phyloP scores from a whole-genome alignment of 2,797 vertebrate species.

The Coreius guichenoti region DNA sequence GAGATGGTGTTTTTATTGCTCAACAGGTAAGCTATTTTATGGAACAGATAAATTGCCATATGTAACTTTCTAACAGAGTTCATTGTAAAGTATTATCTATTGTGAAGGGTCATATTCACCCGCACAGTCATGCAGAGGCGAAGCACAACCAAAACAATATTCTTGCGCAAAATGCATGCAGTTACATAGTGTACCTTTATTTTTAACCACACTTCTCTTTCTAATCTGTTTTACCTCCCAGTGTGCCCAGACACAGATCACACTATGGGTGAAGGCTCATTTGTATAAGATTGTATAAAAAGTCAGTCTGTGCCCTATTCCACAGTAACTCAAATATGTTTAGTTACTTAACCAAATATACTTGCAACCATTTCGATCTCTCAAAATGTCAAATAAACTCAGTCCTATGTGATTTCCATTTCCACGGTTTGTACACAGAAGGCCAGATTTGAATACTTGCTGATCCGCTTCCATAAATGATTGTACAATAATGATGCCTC shows the following conservation, averaged over 20 bases:
- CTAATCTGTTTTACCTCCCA: background rate
- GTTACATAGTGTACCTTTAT: background rate
- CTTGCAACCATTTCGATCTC: background rate
- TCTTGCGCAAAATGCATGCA: background rate
- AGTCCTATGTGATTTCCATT: background rate
- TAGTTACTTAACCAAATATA: conserved; percentile 8
- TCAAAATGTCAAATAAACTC: background rate
- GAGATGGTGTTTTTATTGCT: background rate
- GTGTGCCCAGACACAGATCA: background rate
- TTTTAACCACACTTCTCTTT: background rate
- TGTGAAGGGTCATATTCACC: background rate
- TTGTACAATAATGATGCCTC: background rate
- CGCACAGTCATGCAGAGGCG: background rate
- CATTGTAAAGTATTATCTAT: background rate
- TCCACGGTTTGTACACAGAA: background rate
- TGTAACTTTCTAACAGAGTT: background rate
- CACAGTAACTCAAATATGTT: background rate
- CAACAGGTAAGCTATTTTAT: background rate
- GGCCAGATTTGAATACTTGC: background rate
- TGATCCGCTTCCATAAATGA: background rate
- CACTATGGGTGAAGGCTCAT: background rate
- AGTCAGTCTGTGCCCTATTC: background rate
- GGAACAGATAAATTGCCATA: background rate
- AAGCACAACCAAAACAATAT: background rate
- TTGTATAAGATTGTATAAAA: background rate